phyloP scores from a whole-genome alignment of 1,140 invertebrate genomes.

The Thaumatotibia leucotreta region DNA sequence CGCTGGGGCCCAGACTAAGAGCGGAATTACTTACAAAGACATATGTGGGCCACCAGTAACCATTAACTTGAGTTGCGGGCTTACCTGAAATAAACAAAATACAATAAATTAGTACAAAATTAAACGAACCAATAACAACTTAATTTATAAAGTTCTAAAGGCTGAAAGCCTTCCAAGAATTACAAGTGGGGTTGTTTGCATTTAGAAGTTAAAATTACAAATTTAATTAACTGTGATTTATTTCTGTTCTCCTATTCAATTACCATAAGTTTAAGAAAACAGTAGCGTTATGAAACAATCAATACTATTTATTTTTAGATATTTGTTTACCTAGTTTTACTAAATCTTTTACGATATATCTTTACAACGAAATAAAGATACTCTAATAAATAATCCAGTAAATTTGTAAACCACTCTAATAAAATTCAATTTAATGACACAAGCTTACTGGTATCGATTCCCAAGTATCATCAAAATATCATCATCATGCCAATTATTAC shows the following conservation, averaged over 20 bases:
- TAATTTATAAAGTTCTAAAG: constrained; percentile 4
- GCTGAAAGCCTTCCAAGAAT: constrained; percentile 6
- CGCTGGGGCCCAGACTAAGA: constrained; percentile 23
- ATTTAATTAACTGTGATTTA: constrained; percentile 1
- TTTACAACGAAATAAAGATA: no score
- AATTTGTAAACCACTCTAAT: no score
- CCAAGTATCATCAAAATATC: no score
- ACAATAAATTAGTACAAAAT: background rate
- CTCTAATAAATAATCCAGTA: no score
- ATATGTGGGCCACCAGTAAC: background rate
- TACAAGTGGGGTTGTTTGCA: constrained; percentile 10
- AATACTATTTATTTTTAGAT: background rate
- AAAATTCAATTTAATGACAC: no score
- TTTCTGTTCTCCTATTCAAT: background rate
- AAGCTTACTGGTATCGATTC: no score
- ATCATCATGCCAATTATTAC: no score
- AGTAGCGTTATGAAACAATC: background rate
- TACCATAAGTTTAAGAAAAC: background rate
- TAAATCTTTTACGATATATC: background rate
- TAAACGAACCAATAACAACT: background rate
- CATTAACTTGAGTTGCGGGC: background rate
- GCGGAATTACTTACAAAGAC: constrained; percentile 4
- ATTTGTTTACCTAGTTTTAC: background rate
- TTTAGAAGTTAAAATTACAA: background rate
- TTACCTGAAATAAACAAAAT: constrained; percentile 3